Evolutionary conservation across 2,888 invertebrate species (phyloP), one percentile per base, ranked within the genome.

Genomic region (Melinaea marsaeus): DNA sequence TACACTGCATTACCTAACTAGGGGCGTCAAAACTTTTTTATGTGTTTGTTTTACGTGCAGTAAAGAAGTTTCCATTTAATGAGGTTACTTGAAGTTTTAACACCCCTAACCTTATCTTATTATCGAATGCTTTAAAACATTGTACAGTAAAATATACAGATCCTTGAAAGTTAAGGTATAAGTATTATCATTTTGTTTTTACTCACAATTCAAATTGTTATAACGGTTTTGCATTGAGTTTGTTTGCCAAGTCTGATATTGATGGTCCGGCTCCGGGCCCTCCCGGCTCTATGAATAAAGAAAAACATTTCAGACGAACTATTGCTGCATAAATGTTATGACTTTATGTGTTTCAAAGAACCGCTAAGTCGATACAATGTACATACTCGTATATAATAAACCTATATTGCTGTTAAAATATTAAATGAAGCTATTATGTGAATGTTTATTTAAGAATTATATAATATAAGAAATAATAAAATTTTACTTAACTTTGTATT

Each of bases 291-390:
- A 81, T 86, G 85, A 85, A 86, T 85, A 87, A 79, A 79, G 79
- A 84, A 86, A 85, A 86, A 86, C 80, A 83, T 83, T 77, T 69
- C 78, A 87, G 85, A 86, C 86, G 3, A 88, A 86, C 77, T 85
- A 84, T 81, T 78, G 74, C 75, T 84, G 83, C 85, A 22, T 22
- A 22, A 22, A 22, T 22, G 22, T 22, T 22, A 22, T 22, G 22
- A 22, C 22, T 22, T 22, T 22, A 1, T 22, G 22, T 22, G 22
- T 22, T 22, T 22, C 22, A 22, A 22, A 22, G 22, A 22, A 22
- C 22, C 22, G 22, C 22, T 22, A 22, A 22, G 1, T 22, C 22
- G 1, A 22, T 22, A 22, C 22, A 22, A 22, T 22, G 22, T 22
- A 22, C 22, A 22, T 22, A 22, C 22, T 22, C 22, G 22, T 22